Conservation (phyloP, 2,113 vertebrate genomes). For the Lepidothrix coronata region DNA sequence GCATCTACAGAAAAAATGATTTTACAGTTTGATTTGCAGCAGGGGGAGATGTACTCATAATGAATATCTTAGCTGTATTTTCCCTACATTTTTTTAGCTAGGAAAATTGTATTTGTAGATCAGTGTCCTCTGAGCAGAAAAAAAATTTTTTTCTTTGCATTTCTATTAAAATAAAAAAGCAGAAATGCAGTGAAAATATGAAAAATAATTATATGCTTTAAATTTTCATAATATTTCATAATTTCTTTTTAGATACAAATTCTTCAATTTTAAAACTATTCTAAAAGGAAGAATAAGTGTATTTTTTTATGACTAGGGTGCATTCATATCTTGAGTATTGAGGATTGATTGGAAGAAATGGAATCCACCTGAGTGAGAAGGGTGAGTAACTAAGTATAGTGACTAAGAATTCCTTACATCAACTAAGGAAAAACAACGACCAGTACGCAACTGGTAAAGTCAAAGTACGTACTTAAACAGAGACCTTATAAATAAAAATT, state of each 20-base stretch:
- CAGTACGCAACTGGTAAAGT: background rate
- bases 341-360: background rate
- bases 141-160: background rate
- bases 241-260: background rate
- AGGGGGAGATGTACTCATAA: background rate
- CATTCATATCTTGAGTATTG: background rate
- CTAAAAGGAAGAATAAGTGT: background rate
- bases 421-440: background rate
- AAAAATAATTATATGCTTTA: background rate
- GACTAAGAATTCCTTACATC: background rate
- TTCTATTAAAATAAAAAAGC: background rate
- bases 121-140: background rate
- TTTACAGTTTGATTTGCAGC: constrained; percentile 22
- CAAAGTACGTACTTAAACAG: background rate
- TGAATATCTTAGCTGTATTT: background rate
- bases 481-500: background rate
- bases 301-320: background rate
- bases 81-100: background rate
- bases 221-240: background rate
- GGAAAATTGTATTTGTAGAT: background rate
- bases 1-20: background rate
- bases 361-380: background rate
- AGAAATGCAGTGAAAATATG: background rate
- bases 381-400: no score
- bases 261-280: background rate